Evolutionary conservation across 2,113 vertebrate genomes (phyloP).

Genomic region (Syngnathoides biaculeatus): DNA sequence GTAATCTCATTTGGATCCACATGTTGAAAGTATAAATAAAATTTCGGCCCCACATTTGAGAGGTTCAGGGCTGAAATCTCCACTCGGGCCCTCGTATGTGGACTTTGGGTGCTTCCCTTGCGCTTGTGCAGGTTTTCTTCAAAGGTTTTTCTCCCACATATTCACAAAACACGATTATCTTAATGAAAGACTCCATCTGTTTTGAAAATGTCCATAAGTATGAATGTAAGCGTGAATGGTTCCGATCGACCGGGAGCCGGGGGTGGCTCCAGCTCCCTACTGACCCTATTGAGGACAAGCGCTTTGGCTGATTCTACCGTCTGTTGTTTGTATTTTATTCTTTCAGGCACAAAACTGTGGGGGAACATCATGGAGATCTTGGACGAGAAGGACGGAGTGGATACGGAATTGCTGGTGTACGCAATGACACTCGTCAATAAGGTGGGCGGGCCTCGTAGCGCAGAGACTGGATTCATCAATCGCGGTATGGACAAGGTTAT

Average conservation of each 20-base stretch:
- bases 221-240: neutral
- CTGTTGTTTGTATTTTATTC: slow-evolving; percentile 12
- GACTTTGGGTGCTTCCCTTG: too few relatives aligned
- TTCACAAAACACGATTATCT: neutral
- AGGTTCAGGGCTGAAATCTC: too few relatives aligned
- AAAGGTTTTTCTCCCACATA: neutral
- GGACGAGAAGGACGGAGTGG: slow-evolving; percentile 93
- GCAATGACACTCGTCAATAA: slow-evolving; percentile 96
- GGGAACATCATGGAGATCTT: slow-evolving; percentile 92
- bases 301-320: neutral
- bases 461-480: too few relatives aligned
- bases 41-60: too few relatives aligned
- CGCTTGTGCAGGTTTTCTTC: too few relatives aligned
- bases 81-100: neutral
- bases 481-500: too few relatives aligned
- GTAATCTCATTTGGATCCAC: neutral
- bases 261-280: neutral
- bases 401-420: slow-evolving; percentile 92
- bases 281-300: neutral
- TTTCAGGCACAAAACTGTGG: slow-evolving; percentile 83
- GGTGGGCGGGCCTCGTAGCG: slow-evolving; percentile 63
- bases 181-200: neutral
- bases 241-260: neutral
- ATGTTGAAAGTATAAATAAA: neutral
- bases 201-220: neutral